Conservation (phyloP, 2,888 invertebrate genomes). For the Omphaloscelis lunosa region DNA sequence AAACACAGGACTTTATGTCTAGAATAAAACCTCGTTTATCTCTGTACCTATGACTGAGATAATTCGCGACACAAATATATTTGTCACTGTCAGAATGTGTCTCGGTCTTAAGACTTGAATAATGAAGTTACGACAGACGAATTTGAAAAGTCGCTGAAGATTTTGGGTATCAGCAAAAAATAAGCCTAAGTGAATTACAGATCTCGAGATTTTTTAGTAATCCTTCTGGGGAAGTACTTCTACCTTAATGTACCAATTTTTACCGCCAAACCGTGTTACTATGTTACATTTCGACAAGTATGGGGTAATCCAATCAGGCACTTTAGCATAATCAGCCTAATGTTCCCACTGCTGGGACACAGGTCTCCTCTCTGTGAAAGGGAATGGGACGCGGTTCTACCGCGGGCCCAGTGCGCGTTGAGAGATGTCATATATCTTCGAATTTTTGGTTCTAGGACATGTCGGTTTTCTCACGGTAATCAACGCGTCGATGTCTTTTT, state of each 20-base stretch:
- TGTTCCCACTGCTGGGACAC: no score
- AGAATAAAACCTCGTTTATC: slow-evolving; percentile 54
- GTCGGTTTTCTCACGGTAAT: no score
- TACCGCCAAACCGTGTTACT: neutral
- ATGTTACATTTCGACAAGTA: neutral
- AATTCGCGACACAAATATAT: slow-evolving; percentile 70
- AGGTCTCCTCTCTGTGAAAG: no score
- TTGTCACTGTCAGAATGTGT: slow-evolving; percentile 70
- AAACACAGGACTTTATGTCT: slow-evolving; percentile 49
- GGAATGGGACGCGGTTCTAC: no score
- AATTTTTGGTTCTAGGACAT: no score
- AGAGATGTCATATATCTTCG: no score
- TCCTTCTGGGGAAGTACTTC: neutral
- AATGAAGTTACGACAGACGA: slow-evolving; percentile 66
- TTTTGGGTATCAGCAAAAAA: slow-evolving; percentile 31
- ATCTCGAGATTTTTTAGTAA: neutral
- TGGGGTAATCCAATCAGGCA: neutral
- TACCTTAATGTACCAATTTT: neutral
- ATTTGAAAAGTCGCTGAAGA: slow-evolving; percentile 27
- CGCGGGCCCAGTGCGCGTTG: no score
- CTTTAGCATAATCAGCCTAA: no score
- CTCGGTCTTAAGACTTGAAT: slow-evolving; percentile 65
- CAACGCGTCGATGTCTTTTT: no score
- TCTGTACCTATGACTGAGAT: slow-evolving; percentile 1
- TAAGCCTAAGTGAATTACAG: slow-evolving; percentile 18